A percentile compares a stretch with the other conserved stretches of the same genome.
Evolutionary conservation across 1,140 invertebrate genomes (phyloP).

Genomic region (Camponotus pennsylvanicus): DNA sequence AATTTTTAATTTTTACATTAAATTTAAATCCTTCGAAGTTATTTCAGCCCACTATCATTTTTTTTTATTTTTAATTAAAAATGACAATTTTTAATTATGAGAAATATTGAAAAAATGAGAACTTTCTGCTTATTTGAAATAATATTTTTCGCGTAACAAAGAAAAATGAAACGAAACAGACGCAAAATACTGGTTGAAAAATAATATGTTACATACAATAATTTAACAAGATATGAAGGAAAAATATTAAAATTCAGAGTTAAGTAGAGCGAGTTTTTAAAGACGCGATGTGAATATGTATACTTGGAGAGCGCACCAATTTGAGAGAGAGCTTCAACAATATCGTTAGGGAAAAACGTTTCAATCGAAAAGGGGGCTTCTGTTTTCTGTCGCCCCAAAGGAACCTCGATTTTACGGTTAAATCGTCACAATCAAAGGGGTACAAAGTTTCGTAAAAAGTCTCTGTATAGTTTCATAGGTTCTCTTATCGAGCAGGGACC

Average conservation of each 20-base stretch:
- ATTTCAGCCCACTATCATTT: background rate
- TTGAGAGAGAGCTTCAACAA: conserved; percentile 25
- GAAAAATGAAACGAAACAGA: background rate
- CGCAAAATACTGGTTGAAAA: background rate
- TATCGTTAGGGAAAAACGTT: conserved; percentile 48
- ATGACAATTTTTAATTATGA: background rate
- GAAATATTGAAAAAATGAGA: background rate
- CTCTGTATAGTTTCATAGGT: conserved; percentile 41
- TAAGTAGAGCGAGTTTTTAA: conserved; percentile 35
- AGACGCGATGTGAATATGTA: conserved; percentile 33
- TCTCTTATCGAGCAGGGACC: background rate
- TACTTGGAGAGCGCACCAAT: conserved; percentile 31
- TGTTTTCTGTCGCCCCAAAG: conserved; percentile 43
- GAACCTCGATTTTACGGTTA: conserved; percentile 39
- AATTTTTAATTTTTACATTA: background rate
- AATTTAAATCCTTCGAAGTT: background rate
- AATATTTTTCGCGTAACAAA: too few relatives aligned
- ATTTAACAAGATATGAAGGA: conserved; percentile 15
- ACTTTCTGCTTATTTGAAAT: too few relatives aligned
- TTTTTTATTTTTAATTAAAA: conserved; percentile 13
- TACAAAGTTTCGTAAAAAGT: conserved; percentile 42
- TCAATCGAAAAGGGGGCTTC: conserved; percentile 32
- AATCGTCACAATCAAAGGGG: conserved; percentile 49
- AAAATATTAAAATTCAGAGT: conserved; percentile 16
- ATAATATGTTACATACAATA: background rate